phyloP scores from a whole-genome alignment of 1,140 invertebrate genomes.

The Wiebesia pumilae region DNA sequence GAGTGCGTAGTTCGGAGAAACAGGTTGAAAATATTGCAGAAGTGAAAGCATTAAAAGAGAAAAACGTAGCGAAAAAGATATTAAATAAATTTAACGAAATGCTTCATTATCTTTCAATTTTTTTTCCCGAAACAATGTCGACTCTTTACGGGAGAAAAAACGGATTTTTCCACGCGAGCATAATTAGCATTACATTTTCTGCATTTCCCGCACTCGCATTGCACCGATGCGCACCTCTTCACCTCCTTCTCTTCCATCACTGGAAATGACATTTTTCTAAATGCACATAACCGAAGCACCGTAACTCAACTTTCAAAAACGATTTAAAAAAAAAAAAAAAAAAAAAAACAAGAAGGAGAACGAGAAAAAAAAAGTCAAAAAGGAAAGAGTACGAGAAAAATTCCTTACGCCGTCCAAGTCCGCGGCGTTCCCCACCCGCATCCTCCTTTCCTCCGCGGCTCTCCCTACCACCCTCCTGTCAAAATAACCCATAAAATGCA shows the following conservation, averaged over 20 bases:
- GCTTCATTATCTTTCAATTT: not conserved
- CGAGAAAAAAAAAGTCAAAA: not conserved
- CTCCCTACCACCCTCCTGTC: slow-evolving; percentile 61
- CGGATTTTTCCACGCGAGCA: not conserved
- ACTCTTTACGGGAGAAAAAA: not conserved
- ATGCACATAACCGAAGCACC: not conserved
- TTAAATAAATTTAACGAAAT: not conserved
- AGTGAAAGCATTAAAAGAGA: not conserved
- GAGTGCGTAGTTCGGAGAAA: not conserved
- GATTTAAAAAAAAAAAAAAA: too few species aligned
- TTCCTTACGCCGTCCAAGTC: not conserved
- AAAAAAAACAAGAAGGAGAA: not conserved
- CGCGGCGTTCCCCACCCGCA: not conserved
- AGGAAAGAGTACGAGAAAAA: slow-evolving; percentile 12
- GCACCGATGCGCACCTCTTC: not conserved
- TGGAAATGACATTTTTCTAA: slow-evolving; percentile 30
- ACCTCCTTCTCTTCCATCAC: not conserved
- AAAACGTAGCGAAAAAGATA: not conserved
- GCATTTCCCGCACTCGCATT: not conserved
- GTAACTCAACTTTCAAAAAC: slow-evolving; percentile 30
- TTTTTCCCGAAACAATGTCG: not conserved
- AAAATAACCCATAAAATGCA: slow-evolving; percentile 74
- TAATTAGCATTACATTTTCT: not conserved
- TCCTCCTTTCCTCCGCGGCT: not conserved
- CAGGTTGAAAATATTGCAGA: not conserved